Conservation (phyloP, 2,797 vertebrate genomes). For the Trematomus bernacchii region DNA sequence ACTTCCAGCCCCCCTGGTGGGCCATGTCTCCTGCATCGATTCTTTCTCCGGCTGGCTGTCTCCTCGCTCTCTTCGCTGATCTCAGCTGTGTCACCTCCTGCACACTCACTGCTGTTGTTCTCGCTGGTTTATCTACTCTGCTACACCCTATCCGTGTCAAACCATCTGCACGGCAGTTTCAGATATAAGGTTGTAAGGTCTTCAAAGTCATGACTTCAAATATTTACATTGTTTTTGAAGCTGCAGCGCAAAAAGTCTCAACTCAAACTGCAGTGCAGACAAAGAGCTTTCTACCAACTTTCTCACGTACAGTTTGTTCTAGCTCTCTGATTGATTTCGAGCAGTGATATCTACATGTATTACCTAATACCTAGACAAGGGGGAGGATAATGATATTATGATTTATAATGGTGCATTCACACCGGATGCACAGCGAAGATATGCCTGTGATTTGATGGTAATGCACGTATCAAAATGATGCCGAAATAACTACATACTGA, state of each 20-base stretch:
- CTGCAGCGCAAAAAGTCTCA: too few relatives aligned
- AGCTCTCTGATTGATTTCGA: slow-evolving; percentile 6
- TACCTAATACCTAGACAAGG: not conserved
- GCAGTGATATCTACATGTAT: not conserved
- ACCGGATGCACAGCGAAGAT: too few relatives aligned
- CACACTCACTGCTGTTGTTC: not conserved
- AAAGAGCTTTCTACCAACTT: not conserved
- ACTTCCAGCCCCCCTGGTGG: not conserved
- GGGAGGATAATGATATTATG: not conserved
- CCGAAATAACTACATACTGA: too few relatives aligned
- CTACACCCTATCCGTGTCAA: not conserved
- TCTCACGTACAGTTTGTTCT: not conserved
- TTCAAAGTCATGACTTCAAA: not conserved
- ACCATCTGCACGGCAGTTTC: not conserved
- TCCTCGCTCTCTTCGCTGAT: not conserved
- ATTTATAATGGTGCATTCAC: not conserved
- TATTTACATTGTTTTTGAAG: too few relatives aligned
- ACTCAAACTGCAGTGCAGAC: not conserved
- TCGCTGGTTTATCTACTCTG: slow-evolving; percentile 5
- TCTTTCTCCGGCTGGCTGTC: slow-evolving; percentile 1
- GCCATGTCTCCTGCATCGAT: not conserved
- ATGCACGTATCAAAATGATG: too few relatives aligned
- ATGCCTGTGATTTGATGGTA: too few relatives aligned
- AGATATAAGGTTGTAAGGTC: not conserved
- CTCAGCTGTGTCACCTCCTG: not conserved